Conservation (phyloP, 2,888 invertebrate genomes). For the Pyrocoelia pectoralis region DNA sequence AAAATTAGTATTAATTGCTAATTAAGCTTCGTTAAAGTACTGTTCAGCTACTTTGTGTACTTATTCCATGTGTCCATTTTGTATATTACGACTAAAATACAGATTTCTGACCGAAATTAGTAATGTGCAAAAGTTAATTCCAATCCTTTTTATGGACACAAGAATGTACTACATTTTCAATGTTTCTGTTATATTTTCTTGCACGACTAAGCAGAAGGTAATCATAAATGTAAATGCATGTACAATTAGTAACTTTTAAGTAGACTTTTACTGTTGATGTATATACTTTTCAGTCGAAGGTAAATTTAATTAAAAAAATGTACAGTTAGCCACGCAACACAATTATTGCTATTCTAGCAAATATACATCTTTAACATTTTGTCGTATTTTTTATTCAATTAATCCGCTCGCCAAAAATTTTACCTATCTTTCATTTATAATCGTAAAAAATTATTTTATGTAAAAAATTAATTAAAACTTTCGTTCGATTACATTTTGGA, state of each 20-base stretch:
- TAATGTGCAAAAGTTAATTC: too few species aligned
- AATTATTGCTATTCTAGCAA: constrained; percentile 55
- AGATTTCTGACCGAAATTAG: neutral
- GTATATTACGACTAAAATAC: neutral
- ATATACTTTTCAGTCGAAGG: constrained; percentile 53
- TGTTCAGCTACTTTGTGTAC: constrained; percentile 31
- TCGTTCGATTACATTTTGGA: neutral
- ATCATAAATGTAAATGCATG: constrained; percentile 54
- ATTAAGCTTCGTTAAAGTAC: constrained; percentile 31
- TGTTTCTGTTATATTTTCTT: constrained; percentile 30
- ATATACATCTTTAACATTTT: constrained; percentile 52
- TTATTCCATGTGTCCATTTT: constrained; percentile 23
- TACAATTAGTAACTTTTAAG: constrained; percentile 50
- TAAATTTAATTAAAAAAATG: constrained; percentile 53
- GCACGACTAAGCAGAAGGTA: constrained; percentile 35
- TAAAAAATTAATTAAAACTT: constrained; percentile 4
- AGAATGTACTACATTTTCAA: constrained; percentile 20
- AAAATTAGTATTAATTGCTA: constrained; percentile 34
- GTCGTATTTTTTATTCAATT: neutral
- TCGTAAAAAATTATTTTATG: neutral
- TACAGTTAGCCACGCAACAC: constrained; percentile 55
- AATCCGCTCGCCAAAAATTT: too few species aligned
- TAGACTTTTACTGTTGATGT: constrained; percentile 54
- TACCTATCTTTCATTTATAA: neutral
- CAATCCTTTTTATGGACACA: constrained; percentile 19